phyloP scores from a whole-genome alignment of 2,113 vertebrate species.

The Zosterops borbonicus region DNA sequence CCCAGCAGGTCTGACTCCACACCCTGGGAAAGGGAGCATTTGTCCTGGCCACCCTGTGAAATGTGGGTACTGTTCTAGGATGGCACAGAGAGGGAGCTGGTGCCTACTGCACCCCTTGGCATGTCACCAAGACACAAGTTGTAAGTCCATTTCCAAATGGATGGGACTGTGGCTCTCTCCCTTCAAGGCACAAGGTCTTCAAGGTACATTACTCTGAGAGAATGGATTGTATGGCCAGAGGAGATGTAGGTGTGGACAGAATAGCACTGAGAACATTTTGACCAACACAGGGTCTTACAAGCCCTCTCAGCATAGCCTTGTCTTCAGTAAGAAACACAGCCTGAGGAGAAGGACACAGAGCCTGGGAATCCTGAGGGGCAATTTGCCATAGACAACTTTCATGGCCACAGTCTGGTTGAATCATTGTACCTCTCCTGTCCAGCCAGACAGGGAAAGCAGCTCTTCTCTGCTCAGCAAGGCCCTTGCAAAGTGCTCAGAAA shows the following conservation, averaged over 20 bases:
- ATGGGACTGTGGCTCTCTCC: background rate
- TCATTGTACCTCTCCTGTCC: background rate
- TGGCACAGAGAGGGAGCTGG: background rate
- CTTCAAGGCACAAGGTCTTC: background rate
- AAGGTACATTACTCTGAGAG: background rate
- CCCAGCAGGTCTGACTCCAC: background rate
- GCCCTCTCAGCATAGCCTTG: background rate
- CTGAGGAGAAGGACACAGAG: background rate
- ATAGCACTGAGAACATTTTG: background rate
- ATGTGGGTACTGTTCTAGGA: background rate
- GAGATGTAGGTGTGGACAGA: background rate
- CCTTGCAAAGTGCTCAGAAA: background rate
- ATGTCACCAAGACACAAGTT: accelerated
- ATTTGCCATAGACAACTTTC: background rate
- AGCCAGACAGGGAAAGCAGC: background rate
- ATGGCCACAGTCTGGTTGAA: background rate
- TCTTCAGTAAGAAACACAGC: background rate
- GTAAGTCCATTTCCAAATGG: background rate
- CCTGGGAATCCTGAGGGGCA: background rate
- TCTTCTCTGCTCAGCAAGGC: background rate
- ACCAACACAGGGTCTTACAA: background rate
- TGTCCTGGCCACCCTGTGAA: background rate
- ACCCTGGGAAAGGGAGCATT: background rate
- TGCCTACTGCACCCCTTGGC: background rate
- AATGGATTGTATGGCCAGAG: background rate